Conservation (phyloP, 1,140 invertebrate genomes). For the Drosophila ercepeae region DNA sequence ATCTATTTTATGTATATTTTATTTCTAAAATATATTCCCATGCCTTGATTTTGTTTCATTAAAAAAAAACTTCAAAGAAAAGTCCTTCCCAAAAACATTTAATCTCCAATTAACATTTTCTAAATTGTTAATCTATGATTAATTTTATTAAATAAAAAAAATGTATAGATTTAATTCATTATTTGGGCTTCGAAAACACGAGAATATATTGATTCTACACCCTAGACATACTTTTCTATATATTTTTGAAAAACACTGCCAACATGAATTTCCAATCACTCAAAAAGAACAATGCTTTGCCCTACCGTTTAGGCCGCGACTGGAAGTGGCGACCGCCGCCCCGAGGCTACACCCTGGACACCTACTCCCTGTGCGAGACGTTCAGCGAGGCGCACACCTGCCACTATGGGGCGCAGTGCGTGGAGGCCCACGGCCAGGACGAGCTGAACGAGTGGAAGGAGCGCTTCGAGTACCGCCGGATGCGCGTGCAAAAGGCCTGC, state of each 20-base stretch:
- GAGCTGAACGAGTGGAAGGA: conserved; percentile 91
- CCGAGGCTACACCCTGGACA: conserved; percentile 86
- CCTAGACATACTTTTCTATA: neutral
- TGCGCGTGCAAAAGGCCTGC: conserved; percentile 87
- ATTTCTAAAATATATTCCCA: too few relatives aligned
- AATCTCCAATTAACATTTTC: too few relatives aligned
- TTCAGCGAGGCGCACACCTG: conserved; percentile 86
- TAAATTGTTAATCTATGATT: too few relatives aligned
- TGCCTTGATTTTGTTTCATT: too few relatives aligned
- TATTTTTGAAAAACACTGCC: conserved; percentile 2
- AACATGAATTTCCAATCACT: conserved; percentile 22
- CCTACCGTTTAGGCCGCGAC: conserved; percentile 84
- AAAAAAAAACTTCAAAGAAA: too few relatives aligned
- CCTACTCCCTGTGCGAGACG: conserved; percentile 86
- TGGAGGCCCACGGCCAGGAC: conserved; percentile 90
- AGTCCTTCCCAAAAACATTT: too few relatives aligned
- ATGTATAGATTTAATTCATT: neutral
- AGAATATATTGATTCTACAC: conserved; percentile 8
- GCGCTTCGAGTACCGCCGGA: conserved; percentile 88
- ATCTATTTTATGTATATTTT: too few relatives aligned
- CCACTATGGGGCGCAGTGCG: conserved; percentile 89
- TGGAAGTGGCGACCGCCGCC: conserved; percentile 90
- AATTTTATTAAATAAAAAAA: neutral
- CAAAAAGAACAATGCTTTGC: neutral
- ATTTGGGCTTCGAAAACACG: neutral